Conservation (phyloP, 2,113 vertebrate genomes). For the Neogale vison region DNA sequence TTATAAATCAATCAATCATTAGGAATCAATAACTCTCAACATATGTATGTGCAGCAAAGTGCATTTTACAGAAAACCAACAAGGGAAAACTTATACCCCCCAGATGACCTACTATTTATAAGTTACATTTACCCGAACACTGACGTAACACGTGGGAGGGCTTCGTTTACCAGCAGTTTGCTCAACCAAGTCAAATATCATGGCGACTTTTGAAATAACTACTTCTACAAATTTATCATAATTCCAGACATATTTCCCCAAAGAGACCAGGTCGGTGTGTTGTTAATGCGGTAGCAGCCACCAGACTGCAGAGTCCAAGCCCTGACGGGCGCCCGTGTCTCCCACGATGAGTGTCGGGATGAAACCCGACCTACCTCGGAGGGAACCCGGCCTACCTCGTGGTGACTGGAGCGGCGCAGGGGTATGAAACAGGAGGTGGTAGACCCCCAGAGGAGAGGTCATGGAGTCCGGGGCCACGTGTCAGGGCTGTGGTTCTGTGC, state of each 20-base stretch:
- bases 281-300: fast-evolving
- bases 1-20: not conserved
- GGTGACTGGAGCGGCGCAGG: no score
- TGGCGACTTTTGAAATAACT: not conserved
- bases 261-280: not conserved
- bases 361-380: not conserved
- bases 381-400: not conserved
- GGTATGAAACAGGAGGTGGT: fast-evolving
- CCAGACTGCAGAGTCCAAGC: fast-evolving
- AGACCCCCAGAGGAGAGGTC: not conserved
- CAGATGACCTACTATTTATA: not conserved
- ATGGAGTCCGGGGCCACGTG: no score
- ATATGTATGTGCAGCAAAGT: not conserved
- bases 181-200: not conserved
- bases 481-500: not conserved
- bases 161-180: not conserved
- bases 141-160: not conserved
- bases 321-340: fast-evolving
- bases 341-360: fast-evolving
- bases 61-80: not conserved
- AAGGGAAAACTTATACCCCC: no score
- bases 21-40: not conserved
- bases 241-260: not conserved
- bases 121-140: not conserved
- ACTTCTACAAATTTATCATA: not conserved